Conservation (phyloP, 64 coral and sea anemone genomes). For the Dendrophyllia cribrosa region DNA sequence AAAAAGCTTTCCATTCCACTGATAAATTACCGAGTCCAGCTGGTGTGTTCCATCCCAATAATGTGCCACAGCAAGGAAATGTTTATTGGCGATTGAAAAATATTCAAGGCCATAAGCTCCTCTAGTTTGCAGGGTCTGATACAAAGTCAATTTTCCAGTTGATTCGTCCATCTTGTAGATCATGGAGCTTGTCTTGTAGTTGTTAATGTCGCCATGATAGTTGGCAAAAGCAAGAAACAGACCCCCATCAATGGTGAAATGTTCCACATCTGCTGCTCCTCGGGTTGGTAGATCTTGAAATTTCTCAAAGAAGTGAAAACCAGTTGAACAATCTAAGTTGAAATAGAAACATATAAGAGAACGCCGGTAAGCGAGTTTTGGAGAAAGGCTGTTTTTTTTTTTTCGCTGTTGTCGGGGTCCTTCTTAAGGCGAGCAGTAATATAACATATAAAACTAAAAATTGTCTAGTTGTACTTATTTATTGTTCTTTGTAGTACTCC, state of each 20-base stretch:
- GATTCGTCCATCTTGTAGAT: neutral
- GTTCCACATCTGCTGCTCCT: neutral
- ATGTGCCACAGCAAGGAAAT: slow-evolving; percentile 15
- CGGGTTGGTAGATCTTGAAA: neutral
- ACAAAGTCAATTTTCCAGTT: neutral
- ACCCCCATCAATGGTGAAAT: neutral
- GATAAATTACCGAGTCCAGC: neutral
- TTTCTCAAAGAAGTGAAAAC: slow-evolving; percentile 1
- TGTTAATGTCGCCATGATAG: neutral
- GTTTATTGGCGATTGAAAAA: neutral
- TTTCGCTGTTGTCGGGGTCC: no score
- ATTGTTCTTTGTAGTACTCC: no score
- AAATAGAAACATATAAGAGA: no score
- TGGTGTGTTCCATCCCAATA: neutral
- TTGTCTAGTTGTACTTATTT: no score
- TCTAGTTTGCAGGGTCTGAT: neutral
- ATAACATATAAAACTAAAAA: no score
- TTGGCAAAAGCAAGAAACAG: neutral
- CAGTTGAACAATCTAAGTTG: neutral
- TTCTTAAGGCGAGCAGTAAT: no score
- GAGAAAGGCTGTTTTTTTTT: no score
- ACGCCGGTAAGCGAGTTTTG: no score
- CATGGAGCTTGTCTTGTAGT: neutral
- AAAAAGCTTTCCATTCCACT: slow-evolving; percentile 12
- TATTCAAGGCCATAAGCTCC: neutral